Conservation (phyloP, 2,888 invertebrate species). For the Sinohyriopsis cumingii region DNA sequence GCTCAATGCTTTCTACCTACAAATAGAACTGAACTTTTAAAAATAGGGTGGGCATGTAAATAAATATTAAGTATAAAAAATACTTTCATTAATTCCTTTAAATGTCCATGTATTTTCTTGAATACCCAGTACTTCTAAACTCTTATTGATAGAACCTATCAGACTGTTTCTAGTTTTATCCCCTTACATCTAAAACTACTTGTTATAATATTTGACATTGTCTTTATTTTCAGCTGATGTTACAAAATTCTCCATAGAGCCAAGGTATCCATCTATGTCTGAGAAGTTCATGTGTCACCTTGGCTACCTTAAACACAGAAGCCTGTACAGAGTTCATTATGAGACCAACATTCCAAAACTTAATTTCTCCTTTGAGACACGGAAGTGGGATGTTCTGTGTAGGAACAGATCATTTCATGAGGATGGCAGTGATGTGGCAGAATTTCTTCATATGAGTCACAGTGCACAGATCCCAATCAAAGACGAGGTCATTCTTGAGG, state of each 20-base stretch:
- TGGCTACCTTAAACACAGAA: constrained; percentile 50
- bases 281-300: constrained; percentile 65
- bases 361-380: constrained; percentile 39
- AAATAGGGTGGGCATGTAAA: too few relatives aligned
- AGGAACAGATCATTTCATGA: constrained; percentile 35
- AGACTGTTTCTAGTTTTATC: too few relatives aligned
- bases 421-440: constrained; percentile 31
- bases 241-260: constrained; percentile 62
- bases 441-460: constrained; percentile 49
- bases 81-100: too few relatives aligned
- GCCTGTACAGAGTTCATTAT: constrained; percentile 66
- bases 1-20: too few relatives aligned
- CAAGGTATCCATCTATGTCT: constrained; percentile 53
- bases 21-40: too few relatives aligned
- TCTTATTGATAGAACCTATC: too few relatives aligned
- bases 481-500: constrained; percentile 64
- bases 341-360: constrained; percentile 53
- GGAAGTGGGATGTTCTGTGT: constrained; percentile 28
- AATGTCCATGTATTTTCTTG: too few relatives aligned
- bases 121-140: too few relatives aligned
- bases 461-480: constrained; percentile 39
- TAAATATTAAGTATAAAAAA: too few relatives aligned
- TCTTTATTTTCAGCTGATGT: constrained; percentile 57
- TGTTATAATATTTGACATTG: too few relatives aligned
- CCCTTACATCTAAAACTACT: too few relatives aligned